These are phyloP conservation scores for Siniperca knerii DNA, from an alignment of 2,113 vertebrate genomes.

Conservation along the genomic window DNA sequence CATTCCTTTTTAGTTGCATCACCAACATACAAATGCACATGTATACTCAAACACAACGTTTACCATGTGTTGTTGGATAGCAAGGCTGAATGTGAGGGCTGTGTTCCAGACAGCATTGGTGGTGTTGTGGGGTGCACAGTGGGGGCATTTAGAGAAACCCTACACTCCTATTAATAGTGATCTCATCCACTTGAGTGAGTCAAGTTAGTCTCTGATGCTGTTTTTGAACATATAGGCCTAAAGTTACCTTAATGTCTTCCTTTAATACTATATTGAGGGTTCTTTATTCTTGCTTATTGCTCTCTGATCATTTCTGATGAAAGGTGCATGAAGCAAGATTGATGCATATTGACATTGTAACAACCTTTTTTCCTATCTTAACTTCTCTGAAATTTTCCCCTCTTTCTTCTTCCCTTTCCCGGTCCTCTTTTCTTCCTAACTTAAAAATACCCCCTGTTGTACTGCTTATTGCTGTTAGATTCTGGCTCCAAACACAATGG, in stretches of 20 bases:
- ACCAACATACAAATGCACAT: slow-evolving; percentile 55
- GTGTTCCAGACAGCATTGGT: slow-evolving; percentile 60
- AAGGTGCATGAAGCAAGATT: background rate
- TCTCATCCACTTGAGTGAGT: slow-evolving; percentile 63
- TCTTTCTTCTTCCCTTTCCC: background rate
- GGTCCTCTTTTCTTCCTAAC: background rate
- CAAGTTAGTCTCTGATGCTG: slow-evolving; percentile 41
- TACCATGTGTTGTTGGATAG: slow-evolving; percentile 65
- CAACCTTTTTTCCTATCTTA: background rate
- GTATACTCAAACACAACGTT: slow-evolving; percentile 49
- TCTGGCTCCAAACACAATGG: background rate
- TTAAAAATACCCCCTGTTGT: too few relatives aligned
- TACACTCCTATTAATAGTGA: slow-evolving; percentile 66
- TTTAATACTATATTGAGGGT: background rate
- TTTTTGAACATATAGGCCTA: slow-evolving; percentile 13
- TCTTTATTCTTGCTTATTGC: background rate
- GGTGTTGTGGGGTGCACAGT: slow-evolving; percentile 58
- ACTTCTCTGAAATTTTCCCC: background rate
- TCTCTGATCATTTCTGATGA: slow-evolving; percentile 11
- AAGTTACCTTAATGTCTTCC: slow-evolving; percentile 7
- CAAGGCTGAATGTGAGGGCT: slow-evolving; percentile 60
- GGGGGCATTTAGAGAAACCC: slow-evolving; percentile 55
- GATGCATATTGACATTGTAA: background rate
- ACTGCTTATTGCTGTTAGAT: background rate
- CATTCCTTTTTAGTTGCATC: slow-evolving; percentile 67